Conservation (phyloP, 2,113 vertebrate species). For the Melospiza georgiana region DNA sequence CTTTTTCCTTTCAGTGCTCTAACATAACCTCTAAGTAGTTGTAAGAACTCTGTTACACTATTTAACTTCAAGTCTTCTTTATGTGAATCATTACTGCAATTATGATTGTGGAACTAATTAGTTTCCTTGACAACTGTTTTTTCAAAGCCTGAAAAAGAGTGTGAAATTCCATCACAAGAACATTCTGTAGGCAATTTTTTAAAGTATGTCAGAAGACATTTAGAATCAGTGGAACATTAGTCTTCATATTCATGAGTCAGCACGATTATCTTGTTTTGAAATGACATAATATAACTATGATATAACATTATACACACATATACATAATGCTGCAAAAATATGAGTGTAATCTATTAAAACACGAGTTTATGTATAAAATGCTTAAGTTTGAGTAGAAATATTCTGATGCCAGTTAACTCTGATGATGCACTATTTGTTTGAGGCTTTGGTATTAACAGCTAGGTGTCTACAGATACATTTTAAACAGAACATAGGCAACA, state of each 20-base stretch:
- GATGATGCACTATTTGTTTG: not conserved
- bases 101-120: slow-evolving; percentile 11
- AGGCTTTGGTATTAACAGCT: not conserved
- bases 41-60: not conserved
- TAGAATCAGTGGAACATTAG: not conserved
- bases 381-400: not conserved
- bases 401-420: not conserved
- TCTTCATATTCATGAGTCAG: not conserved
- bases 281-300: not conserved
- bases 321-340: not conserved
- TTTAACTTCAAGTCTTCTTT: not conserved
- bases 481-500: not conserved
- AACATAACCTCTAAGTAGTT: not conserved
- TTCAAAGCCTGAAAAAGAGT: not conserved
- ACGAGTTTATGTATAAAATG: not conserved
- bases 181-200: not conserved
- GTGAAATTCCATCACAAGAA: slow-evolving; percentile 16
- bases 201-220: not conserved
- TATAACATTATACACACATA: not conserved
- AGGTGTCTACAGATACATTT: not conserved
- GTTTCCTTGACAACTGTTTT: slow-evolving; percentile 44
- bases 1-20: not conserved
- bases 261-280: not conserved
- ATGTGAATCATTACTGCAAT: not conserved
- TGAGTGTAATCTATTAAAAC: not conserved